These are phyloP conservation scores for Mungos mungo DNA, from an alignment of 2,113 vertebrate species.

Conservation along the genomic window DNA sequence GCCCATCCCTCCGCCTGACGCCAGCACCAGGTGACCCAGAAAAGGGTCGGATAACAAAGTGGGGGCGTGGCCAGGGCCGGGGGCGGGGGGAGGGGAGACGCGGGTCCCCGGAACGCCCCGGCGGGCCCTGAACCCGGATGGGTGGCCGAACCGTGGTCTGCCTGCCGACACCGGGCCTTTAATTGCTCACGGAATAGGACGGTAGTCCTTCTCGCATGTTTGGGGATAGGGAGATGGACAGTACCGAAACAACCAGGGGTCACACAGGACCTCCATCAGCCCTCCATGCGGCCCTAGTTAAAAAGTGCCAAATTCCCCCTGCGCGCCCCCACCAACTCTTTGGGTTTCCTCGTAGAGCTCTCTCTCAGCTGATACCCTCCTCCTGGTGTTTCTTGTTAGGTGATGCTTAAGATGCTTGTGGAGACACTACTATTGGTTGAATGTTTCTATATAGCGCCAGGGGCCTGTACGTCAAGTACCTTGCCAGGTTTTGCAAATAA, in stretches of 20 bases:
- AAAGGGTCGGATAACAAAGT: slow-evolving; percentile 36
- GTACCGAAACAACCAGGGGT: neutral
- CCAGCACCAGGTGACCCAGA: slow-evolving; percentile 78
- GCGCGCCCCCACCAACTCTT: neutral
- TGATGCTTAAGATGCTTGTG: neutral
- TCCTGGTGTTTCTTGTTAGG: neutral
- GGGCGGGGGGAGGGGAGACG: too few species aligned
- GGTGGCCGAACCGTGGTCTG: neutral
- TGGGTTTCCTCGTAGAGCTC: neutral
- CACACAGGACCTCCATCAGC: neutral
- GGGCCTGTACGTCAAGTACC: neutral
- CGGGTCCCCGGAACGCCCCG: neutral
- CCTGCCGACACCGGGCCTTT: neutral
- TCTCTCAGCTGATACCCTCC: neutral
- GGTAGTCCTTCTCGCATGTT: neutral
- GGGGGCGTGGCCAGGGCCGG: slow-evolving; percentile 59
- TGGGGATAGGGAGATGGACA: neutral
- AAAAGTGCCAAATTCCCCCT: neutral
- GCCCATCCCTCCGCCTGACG: slow-evolving; percentile 70
- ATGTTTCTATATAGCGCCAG: neutral
- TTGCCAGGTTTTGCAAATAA: neutral
- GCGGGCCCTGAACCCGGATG: neutral
- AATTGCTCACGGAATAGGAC: neutral
- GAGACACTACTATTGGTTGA: neutral
- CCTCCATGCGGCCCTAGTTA: neutral